Base-by-base conservation (phyloP, 2,888 invertebrate species). In the Hirtodrosophila cameraria region DNA sequence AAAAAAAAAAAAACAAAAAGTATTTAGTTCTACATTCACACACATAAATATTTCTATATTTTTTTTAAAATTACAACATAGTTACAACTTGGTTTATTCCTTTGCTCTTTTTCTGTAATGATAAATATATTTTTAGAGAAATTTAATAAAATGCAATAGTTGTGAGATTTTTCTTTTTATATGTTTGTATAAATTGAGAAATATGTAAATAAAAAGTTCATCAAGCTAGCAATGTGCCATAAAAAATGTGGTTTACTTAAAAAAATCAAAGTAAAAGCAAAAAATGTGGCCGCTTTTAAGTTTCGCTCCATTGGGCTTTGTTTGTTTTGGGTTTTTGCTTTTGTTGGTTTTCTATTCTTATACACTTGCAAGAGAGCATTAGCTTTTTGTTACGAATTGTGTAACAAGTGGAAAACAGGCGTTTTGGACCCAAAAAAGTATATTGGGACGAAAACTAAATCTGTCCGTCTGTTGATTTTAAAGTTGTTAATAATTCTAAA, bases 181-280 rank as follows among this genome's bases (percentile, higher is more conserved):
- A 35, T 20, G 6, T 1, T 23, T 8, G 25, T 33, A 36, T 23
- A 38, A 43, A 39, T 45, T 8, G 13, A 20, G 39, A n/a, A 20
- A 36, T 54, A 41, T 62, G 41, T 13, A 62, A 69, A 57, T 57
- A 35, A 35, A 60, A 73, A 62, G 52, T 63, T 63, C 39, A 53
- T 74, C 46, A 63, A 54, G 39, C 52, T 38, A 18, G 13, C 11
- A 36, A 36, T 12, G 4, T 25, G 27, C 35, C 62, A 61, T 58
- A 61, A 63, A 61, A 63, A 73, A 66, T 66, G 67, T 20, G 67
- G 72, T 46, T 62, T 46, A 76, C 71, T 46, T 49, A 46, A 61
- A 73, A 61, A 73, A 73, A 66, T 71, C 66, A 75, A 59, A 57
- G 49, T 33, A n/a, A n/a, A n/a, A n/a, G n/a, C 30, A 31, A 66